phyloP scores from a whole-genome alignment of 2,113 vertebrate genomes.

The Hemichromis elongatus region DNA sequence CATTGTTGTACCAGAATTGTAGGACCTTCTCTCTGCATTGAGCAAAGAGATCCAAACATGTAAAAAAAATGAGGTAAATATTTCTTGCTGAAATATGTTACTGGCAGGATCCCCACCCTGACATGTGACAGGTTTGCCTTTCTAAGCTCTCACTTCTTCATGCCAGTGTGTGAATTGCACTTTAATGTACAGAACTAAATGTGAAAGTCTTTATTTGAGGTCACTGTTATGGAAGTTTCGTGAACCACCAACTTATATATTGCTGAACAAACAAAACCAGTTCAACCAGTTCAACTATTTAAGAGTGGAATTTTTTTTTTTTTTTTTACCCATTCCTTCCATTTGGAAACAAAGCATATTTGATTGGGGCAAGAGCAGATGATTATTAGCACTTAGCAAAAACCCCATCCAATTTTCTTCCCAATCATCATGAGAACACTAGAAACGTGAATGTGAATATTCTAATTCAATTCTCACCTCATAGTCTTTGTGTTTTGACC shows the following conservation, averaged over 20 bases:
- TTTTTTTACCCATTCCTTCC: no score
- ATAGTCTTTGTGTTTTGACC: constrained; percentile 16
- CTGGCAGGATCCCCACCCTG: background rate
- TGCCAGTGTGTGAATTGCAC: background rate
- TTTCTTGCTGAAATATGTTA: background rate
- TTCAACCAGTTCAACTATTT: background rate
- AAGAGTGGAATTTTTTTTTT: no score
- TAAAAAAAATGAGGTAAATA: background rate
- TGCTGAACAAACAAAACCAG: background rate
- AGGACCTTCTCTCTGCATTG: background rate
- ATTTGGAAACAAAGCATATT: constrained; percentile 24
- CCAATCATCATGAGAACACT: constrained; percentile 52
- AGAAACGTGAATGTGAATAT: constrained; percentile 54
- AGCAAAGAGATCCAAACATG: background rate
- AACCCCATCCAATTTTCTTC: constrained; percentile 29
- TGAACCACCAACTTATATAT: background rate
- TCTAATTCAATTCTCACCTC: constrained; percentile 35
- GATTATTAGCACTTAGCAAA: constrained; percentile 45
- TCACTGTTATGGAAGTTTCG: background rate
- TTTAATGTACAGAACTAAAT: background rate
- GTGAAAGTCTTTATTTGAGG: background rate
- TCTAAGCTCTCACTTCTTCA: background rate
- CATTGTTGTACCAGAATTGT: background rate
- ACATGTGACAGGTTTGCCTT: background rate
- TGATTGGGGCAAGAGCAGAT: background rate